Evolutionary conservation across 2,797 vertebrate genomes (phyloP).

Genomic region (Falco concolor): DNA sequence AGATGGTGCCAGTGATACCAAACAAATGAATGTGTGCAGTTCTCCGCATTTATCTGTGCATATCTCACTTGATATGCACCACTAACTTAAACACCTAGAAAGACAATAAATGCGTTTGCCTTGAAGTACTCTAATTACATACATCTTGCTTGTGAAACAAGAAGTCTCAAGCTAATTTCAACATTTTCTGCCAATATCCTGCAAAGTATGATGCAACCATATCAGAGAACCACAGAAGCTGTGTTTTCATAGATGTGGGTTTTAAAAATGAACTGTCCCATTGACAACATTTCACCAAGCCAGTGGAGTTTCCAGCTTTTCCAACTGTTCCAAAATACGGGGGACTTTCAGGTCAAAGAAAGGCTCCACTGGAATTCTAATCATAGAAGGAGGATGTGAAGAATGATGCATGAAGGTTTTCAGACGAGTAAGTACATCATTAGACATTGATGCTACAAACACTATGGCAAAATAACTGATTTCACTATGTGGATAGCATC

Average conservation of each 20-base stretch:
- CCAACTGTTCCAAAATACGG: neutral
- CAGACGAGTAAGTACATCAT: neutral
- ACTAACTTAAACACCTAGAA: neutral
- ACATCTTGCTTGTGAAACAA: neutral
- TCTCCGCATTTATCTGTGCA: neutral
- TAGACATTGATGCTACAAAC: neutral
- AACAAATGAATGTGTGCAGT: neutral
- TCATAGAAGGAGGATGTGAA: neutral
- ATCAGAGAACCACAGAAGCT: neutral
- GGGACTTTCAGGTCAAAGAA: neutral
- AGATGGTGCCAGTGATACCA: neutral
- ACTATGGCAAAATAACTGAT: neutral
- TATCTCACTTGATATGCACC: neutral
- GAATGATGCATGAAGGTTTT: neutral
- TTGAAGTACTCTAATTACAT: neutral
- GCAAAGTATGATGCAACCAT: neutral
- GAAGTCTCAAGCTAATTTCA: neutral
- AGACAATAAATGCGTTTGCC: neutral
- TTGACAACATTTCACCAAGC: neutral
- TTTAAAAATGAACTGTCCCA: constrained; percentile 1
- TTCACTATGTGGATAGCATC: neutral
- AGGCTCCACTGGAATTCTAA: neutral
- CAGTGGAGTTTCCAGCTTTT: neutral
- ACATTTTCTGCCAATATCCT: neutral
- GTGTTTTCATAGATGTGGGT: neutral